phyloP scores from a whole-genome alignment of 2,888 invertebrate species.

The Perithous albicinctus region DNA sequence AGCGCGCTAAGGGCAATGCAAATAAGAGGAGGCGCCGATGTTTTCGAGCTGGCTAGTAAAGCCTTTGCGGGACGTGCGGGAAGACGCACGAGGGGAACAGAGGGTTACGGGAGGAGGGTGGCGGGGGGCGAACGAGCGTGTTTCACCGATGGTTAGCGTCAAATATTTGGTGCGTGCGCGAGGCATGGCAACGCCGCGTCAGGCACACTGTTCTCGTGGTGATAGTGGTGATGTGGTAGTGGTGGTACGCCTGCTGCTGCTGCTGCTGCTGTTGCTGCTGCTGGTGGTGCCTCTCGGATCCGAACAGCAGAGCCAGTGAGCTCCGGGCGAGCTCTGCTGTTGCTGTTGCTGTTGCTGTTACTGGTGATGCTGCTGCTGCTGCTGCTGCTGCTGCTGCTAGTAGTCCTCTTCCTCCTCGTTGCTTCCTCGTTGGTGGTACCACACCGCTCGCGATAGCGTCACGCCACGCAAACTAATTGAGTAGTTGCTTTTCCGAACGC shows the following conservation, averaged over 20 bases:
- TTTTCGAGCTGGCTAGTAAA: slow-evolving; percentile 84
- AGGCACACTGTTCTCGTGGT: slow-evolving; percentile 17
- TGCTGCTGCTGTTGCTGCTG: slow-evolving; percentile 32
- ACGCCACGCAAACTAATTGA: slow-evolving; percentile 80
- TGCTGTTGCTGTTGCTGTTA: slow-evolving; percentile 10
- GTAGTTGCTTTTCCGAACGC: slow-evolving; percentile 77
- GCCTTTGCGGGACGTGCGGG: slow-evolving; percentile 68
- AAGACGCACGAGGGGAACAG: slow-evolving; percentile 20
- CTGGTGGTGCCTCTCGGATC: slow-evolving; percentile 36
- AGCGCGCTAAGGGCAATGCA: slow-evolving; percentile 81
- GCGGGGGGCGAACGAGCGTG: slow-evolving; percentile 75
- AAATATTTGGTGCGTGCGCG: slow-evolving; percentile 83
- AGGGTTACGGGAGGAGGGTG: no score
- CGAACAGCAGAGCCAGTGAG: slow-evolving; percentile 37
- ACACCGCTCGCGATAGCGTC: slow-evolving; percentile 75
- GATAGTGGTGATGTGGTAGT: slow-evolving; percentile 3
- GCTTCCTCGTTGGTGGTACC: slow-evolving; percentile 54
- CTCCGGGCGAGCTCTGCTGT: slow-evolving; percentile 37
- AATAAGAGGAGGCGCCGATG: slow-evolving; percentile 82
- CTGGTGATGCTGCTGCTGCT: neutral
- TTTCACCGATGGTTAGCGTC: slow-evolving; percentile 84
- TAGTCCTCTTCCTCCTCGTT: slow-evolving; percentile 17
- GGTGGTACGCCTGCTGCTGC: slow-evolving; percentile 47
- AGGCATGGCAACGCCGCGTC: slow-evolving; percentile 82
- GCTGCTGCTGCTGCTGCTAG: slow-evolving; percentile 19